Evolutionary conservation across 1,140 invertebrate genomes (phyloP).

Genomic region (Cephus cinctus): DNA sequence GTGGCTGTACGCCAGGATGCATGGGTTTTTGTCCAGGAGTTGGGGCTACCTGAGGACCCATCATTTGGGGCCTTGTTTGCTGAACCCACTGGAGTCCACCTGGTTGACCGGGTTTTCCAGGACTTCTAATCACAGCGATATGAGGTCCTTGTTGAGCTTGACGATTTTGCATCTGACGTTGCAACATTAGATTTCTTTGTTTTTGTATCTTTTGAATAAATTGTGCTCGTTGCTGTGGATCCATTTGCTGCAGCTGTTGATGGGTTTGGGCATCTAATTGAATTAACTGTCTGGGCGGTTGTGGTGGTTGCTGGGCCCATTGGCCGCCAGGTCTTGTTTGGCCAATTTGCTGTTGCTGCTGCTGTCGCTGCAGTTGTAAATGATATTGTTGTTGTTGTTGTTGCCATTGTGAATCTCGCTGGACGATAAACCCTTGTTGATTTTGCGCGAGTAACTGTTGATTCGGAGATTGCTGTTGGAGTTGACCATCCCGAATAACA

Average conservation of each 20-base stretch:
- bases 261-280: constrained; percentile 78
- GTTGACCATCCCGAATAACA: constrained; percentile 56
- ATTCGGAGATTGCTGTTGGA: constrained; percentile 57
- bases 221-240: constrained; percentile 72
- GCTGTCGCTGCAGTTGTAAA: constrained; percentile 49
- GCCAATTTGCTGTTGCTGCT: constrained; percentile 52
- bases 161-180: constrained; percentile 57
- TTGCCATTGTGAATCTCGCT: constrained; percentile 62
- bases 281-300: constrained; percentile 65
- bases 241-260: constrained; percentile 79
- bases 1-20: constrained; percentile 49
- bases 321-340: constrained; percentile 47
- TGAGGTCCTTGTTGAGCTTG: constrained; percentile 56
- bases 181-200: constrained; percentile 60
- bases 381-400: constrained; percentile 51
- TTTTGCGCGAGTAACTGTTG: constrained; percentile 52
- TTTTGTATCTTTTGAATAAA: constrained; percentile 77
- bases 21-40: constrained; percentile 43
- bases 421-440: constrained; percentile 55
- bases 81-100: constrained; percentile 49
- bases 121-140: constrained; percentile 54
- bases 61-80: constrained; percentile 55
- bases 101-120: constrained; percentile 55
- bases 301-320: constrained; percentile 52
- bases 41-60: constrained; percentile 45